Evolutionary conservation across 2,888 invertebrate species (phyloP), one percentile per base, ranked within the genome.

Genomic region (Luperina nickerlii): DNA sequence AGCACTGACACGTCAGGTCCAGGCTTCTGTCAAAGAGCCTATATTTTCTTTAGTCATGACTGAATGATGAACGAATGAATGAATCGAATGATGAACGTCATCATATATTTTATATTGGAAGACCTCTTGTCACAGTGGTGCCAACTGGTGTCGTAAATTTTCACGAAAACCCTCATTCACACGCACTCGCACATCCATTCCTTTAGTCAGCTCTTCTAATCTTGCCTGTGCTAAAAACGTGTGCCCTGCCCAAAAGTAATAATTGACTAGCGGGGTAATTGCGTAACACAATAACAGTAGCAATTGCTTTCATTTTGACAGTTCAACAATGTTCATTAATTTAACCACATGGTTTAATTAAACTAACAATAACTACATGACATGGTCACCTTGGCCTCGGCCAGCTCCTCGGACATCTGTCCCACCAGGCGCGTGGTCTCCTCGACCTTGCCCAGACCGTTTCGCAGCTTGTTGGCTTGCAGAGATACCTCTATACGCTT

Each of bases 391-490:
- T 98, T 98, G 7, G 99, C 98, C 9, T 98, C 96, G 87, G 98
- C 98, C 79, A 99, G 94, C 92, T 99, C 99, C 24, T 98, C 97
- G 0, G 98, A 98, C 98, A 99, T 99, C 81, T 97, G 97, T 75
- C 98, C 98, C 0, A 99, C 99, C 18, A 97, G 91, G n/a, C 90
- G 97, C 57, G 98, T 97, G 0, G 99, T 99, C 91, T 99, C 99
- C 89, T 98, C 98, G 78, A 99, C 98, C 96, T 99, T 99, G 70
- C 97, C 98, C 72, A 99, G 96, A 11, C 99, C 99, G 92, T 98
- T 98, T 67, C 98, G 96, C 48, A 99, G 95, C 93, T 98, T 98
- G 94, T 98, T 98, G 1, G 98, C 98, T 88, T 98, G 98, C 24
- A 97, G 94, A 0, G 98, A 97, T 48, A 98, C 96, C 91, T 98